phyloP scores from a whole-genome alignment of 1,140 invertebrate species.

The Brachionus rotundiformis region DNA sequence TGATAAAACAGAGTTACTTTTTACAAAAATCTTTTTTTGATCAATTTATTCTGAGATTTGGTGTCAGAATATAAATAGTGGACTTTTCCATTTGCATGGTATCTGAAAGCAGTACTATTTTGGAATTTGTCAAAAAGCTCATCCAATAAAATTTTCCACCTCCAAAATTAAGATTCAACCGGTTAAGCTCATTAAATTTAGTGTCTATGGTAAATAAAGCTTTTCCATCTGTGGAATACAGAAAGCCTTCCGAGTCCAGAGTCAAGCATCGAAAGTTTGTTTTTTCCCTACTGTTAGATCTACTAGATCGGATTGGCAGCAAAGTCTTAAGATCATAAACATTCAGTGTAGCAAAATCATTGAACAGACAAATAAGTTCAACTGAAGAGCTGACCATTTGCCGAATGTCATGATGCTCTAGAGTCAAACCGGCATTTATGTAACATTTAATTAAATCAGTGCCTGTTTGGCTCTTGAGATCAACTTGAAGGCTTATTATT shows the following conservation, averaged over 20 bases:
- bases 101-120: slow-evolving; percentile 34
- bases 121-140: slow-evolving; percentile 38
- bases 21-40: too few relatives aligned
- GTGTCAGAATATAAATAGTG: neutral
- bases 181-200: slow-evolving; percentile 30
- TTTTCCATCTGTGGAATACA: slow-evolving; percentile 50
- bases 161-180: neutral
- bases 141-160: slow-evolving; percentile 30
- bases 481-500: slow-evolving; percentile 3
- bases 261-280: slow-evolving; percentile 28
- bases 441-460: neutral
- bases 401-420: slow-evolving; percentile 16
- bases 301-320: neutral
- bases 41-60: too few relatives aligned
- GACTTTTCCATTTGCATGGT: slow-evolving; percentile 50
- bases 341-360: slow-evolving; percentile 21
- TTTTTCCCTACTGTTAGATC: neutral
- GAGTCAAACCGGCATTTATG: slow-evolving; percentile 24
- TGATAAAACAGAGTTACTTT: neutral
- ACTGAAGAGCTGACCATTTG: slow-evolving; percentile 37
- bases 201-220: slow-evolving; percentile 34
- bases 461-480: neutral
- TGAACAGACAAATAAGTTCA: slow-evolving; percentile 38
- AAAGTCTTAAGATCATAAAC: slow-evolving; percentile 42
- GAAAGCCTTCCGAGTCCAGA: neutral